Evolutionary conservation across 2,888 invertebrate genomes (phyloP).

Genomic region (Amblyteles armatorius): DNA sequence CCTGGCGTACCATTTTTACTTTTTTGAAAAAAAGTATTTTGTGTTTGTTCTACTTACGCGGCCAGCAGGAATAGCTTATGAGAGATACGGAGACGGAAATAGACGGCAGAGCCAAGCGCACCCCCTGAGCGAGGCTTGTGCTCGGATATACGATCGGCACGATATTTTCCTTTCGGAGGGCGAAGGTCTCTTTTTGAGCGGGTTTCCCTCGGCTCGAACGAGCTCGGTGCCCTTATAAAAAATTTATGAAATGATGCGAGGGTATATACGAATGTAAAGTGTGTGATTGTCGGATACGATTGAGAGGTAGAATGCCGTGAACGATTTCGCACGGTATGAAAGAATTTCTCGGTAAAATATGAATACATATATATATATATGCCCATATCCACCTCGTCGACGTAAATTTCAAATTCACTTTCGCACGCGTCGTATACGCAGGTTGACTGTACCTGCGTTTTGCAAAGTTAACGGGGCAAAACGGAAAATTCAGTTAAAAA

Average conservation of each 20-base stretch:
- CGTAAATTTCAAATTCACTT: slow-evolving; percentile 58
- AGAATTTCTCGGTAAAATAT: slow-evolving; percentile 45
- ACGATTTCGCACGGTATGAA: slow-evolving; percentile 62
- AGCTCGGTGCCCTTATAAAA: slow-evolving; percentile 58
- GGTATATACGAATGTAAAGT: slow-evolving; percentile 58
- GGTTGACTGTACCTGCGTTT: background rate
- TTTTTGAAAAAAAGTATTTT: too few relatives aligned
- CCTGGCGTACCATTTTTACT: too few relatives aligned
- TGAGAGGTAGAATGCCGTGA: slow-evolving; percentile 57
- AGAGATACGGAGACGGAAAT: slow-evolving; percentile 36
- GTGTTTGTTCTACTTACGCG: slow-evolving; percentile 55
- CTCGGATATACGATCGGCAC: slow-evolving; percentile 42
- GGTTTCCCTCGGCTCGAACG: slow-evolving; percentile 29
- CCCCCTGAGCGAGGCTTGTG: slow-evolving; percentile 5
- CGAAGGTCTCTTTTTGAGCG: slow-evolving; percentile 28
- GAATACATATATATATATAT: background rate
- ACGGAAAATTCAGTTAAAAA: background rate
- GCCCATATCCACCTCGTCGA: background rate
- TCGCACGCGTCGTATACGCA: background rate
- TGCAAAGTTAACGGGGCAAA: background rate
- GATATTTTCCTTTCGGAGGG: slow-evolving; percentile 55
- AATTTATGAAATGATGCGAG: slow-evolving; percentile 65
- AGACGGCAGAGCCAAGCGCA: slow-evolving; percentile 1
- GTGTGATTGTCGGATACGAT: slow-evolving; percentile 62
- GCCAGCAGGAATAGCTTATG: slow-evolving; percentile 55